Percentiles rank a stretch among this genome's conserved stretches.
These are phyloP conservation scores for Zalophus californianus DNA, from an alignment of 2,797 vertebrate genomes.

Conservation along the genomic window DNA sequence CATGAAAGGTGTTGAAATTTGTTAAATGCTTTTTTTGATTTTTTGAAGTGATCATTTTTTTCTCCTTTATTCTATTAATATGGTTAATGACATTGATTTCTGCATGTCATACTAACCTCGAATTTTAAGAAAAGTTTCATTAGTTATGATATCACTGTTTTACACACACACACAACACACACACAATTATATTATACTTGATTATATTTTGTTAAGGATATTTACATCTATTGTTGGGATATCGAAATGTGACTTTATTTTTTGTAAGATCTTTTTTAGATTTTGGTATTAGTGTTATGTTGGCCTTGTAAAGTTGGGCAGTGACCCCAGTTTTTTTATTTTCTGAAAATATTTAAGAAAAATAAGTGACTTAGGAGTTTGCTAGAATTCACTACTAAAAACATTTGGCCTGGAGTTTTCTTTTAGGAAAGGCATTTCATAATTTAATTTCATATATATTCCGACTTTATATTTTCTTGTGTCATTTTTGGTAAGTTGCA, in stretches of 20 bases:
- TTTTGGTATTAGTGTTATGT: neutral
- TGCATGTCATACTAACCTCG: neutral
- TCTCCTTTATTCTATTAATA: neutral
- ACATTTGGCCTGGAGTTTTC: neutral
- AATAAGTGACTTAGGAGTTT: neutral
- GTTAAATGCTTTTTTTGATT: neutral
- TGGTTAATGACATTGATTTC: neutral
- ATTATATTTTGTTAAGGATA: neutral
- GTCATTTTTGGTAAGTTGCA: neutral
- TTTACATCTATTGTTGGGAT: neutral
- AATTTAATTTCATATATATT: constrained; percentile 4
- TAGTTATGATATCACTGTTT: neutral
- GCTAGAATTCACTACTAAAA: neutral
- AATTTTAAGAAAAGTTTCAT: neutral
- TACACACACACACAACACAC: neutral
- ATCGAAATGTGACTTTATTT: neutral
- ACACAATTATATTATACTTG: neutral
- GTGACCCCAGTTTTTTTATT: neutral
- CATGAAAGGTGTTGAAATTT: neutral
- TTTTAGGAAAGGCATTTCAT: neutral
- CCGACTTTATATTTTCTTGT: neutral
- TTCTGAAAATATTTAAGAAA: constrained; percentile 40
- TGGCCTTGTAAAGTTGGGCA: neutral
- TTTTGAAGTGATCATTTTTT: neutral
- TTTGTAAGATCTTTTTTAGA: neutral